phyloP scores from a whole-genome alignment of 2,113 vertebrate genomes.

The Euleptes europaea region DNA sequence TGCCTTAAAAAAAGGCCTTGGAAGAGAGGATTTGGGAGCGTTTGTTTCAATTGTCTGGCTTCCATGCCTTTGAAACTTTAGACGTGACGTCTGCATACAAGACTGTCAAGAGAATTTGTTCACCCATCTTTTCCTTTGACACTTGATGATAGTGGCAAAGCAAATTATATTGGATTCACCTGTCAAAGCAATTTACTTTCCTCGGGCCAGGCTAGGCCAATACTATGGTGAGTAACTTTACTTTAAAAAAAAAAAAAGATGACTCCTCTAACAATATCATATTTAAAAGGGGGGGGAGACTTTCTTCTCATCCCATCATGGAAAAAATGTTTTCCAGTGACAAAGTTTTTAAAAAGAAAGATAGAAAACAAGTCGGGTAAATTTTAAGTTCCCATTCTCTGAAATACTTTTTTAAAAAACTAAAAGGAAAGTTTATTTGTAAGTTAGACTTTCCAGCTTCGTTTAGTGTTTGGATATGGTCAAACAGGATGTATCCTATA shows the following conservation, averaged over 20 bases:
- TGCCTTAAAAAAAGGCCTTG: not conserved
- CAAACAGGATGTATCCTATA: not conserved
- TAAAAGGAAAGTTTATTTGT: not conserved
- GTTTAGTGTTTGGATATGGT: not conserved
- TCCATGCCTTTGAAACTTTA: constrained; percentile 27
- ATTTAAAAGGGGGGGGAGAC: not conserved
- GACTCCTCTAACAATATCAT: not conserved
- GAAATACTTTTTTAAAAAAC: not conserved
- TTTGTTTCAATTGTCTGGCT: constrained; percentile 49
- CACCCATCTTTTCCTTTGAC: constrained; percentile 60
- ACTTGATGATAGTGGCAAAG: constrained; percentile 60
- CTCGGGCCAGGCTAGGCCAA: constrained; percentile 29
- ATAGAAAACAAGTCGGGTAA: not conserved
- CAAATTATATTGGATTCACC: constrained; percentile 69
- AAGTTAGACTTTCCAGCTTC: not conserved
- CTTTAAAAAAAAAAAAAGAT: not conserved
- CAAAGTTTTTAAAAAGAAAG: not conserved
- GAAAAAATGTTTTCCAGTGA: not conserved
- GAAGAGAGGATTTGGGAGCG: constrained; percentile 33
- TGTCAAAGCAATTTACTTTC: constrained; percentile 71
- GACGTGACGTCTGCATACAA: not conserved
- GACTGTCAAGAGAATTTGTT: constrained; percentile 69
- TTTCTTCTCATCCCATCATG: not conserved
- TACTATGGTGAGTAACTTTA: fast-evolving
- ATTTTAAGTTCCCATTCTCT: not conserved